Evolutionary conservation across 2,888 invertebrate species (phyloP).

Genomic region (Chymomyza procnemis): DNA sequence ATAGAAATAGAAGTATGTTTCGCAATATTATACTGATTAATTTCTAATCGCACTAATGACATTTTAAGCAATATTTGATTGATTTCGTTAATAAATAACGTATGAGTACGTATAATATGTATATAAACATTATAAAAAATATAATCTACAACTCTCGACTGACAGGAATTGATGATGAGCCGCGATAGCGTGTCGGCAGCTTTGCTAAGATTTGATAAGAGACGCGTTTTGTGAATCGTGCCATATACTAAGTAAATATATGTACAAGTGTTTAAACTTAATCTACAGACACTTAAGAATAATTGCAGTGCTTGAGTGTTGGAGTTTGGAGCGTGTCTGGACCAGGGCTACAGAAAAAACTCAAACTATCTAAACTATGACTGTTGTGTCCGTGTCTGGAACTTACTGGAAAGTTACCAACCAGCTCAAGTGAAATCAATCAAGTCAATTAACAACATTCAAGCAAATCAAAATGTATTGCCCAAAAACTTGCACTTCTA

Average conservation of each 20-base stretch:
- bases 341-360: not conserved
- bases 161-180: not conserved
- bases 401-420: slow-evolving; percentile 60
- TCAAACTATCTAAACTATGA: not conserved
- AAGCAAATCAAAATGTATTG: slow-evolving; percentile 62
- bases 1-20: too few relatives aligned
- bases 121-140: not conserved
- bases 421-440: slow-evolving; percentile 58
- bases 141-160: not conserved
- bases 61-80: slow-evolving; percentile 36
- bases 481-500: slow-evolving; percentile 21
- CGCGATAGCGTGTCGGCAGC: not conserved
- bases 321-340: not conserved
- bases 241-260: not conserved
- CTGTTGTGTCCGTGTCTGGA: not conserved
- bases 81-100: slow-evolving; percentile 28
- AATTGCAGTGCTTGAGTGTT: slow-evolving; percentile 20
- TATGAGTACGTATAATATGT: not conserved
- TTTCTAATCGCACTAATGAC: slow-evolving; percentile 18
- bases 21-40: not conserved
- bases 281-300: slow-evolving; percentile 35
- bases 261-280: slow-evolving; percentile 36
- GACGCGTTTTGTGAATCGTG: not conserved
- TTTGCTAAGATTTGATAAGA: slow-evolving; percentile 1
- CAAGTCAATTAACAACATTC: slow-evolving; percentile 59